phyloP scores from a whole-genome alignment of 2,888 invertebrate genomes.

The Drosophila heteroneura region DNA sequence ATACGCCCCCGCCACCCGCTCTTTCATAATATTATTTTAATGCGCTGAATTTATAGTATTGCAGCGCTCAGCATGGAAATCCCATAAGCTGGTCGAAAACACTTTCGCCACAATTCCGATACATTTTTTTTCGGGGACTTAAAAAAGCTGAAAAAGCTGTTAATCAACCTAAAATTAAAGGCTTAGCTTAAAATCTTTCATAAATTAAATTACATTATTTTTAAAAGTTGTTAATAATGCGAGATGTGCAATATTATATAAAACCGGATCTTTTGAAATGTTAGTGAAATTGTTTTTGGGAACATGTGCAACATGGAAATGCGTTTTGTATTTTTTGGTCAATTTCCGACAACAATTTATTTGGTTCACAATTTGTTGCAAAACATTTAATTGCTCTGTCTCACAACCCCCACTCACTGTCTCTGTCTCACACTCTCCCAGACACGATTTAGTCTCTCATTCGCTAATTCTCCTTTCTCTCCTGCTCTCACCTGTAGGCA shows the following conservation, averaged over 20 bases:
- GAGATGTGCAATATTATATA: not conserved
- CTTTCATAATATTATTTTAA: conserved; percentile 72
- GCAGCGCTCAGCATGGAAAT: conserved; percentile 35
- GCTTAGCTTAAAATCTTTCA: not conserved
- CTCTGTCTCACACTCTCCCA: conserved; percentile 1
- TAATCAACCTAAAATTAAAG: not conserved
- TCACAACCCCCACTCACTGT: conserved; percentile 11
- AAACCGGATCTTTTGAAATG: not conserved
- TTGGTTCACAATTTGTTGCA: conserved; percentile 73
- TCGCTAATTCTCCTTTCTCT: conserved; percentile 8
- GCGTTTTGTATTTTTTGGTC: conserved; percentile 52
- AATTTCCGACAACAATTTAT: conserved; percentile 71
- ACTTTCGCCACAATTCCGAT: conserved; percentile 48
- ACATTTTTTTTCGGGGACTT: not conserved
- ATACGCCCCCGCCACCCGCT: conserved; percentile 33
- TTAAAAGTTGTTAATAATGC: not conserved
- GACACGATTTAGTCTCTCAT: not conserved
- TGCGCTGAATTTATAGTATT: conserved; percentile 70
- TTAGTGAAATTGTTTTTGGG: conserved; percentile 22
- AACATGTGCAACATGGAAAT: conserved; percentile 28
- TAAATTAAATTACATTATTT: not conserved
- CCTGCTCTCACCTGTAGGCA: conserved; percentile 76
- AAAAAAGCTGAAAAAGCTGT: not conserved
- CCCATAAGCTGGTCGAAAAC: conserved; percentile 31
- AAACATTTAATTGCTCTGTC: conserved; percentile 78